These are phyloP conservation scores for Acrocera orbiculus DNA, from an alignment of 2,888 invertebrate genomes.

Conservation along the genomic window DNA sequence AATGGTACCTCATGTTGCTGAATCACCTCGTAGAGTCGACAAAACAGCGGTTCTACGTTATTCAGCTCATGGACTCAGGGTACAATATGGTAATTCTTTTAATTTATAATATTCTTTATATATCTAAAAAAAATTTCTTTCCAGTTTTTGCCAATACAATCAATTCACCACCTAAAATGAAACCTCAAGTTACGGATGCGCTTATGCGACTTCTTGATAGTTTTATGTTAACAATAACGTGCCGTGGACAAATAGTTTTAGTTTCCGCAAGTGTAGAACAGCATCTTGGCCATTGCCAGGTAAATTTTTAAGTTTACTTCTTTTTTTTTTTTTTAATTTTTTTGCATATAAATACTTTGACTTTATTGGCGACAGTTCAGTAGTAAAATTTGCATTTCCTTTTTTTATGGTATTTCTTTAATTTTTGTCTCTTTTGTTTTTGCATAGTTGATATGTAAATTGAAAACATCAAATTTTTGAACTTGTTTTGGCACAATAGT, in stretches of 20 bases:
- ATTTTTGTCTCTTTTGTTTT: too few species aligned
- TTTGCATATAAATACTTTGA: too few species aligned
- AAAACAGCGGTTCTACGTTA: conserved; percentile 80
- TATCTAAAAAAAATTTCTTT: conserved; percentile 1
- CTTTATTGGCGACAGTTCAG: too few species aligned
- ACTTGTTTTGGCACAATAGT: too few species aligned
- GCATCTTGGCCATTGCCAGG: conserved; percentile 70
- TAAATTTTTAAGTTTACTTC: conserved; percentile 18
- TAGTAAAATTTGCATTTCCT: too few species aligned
- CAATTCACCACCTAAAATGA: conserved; percentile 27
- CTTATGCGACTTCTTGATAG: conserved; percentile 55
- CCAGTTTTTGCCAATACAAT: conserved; percentile 38
- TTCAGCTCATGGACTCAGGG: conserved; percentile 67
- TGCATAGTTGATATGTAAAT: too few species aligned
- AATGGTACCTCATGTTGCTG: conserved; percentile 67
- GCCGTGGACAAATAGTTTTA: conserved; percentile 67
- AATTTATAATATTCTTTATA: neutral
- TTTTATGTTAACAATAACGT: conserved; percentile 62
- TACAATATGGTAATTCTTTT: conserved; percentile 40
- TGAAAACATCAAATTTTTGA: too few species aligned
- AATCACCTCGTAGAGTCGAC: conserved; percentile 69
- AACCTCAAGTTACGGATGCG: conserved; percentile 40
- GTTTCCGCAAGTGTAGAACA: conserved; percentile 71
- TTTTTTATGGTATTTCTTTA: too few species aligned
- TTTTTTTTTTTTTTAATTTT: conserved; percentile 1